These are phyloP conservation scores for Pagrus major DNA, from an alignment of 2,113 vertebrate species.

Conservation along the genomic window DNA sequence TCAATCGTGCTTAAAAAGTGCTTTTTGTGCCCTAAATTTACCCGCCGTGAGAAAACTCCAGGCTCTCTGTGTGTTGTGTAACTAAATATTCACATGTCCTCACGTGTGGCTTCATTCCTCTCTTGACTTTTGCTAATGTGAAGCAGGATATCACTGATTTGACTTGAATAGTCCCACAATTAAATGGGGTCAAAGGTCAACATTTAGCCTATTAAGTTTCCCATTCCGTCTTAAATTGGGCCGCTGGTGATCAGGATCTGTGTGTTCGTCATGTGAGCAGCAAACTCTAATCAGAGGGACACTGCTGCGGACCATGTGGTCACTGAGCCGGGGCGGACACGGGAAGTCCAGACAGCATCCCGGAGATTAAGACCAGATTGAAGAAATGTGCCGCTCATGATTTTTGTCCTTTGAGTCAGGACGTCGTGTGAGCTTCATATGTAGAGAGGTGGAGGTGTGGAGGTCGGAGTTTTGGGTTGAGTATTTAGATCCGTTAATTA, in stretches of 20 bases:
- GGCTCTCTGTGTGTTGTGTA: background rate
- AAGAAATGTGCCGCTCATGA: background rate
- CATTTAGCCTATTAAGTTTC: too few species aligned
- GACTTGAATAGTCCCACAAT: too few species aligned
- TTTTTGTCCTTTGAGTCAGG: too few species aligned
- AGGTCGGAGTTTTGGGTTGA: too few species aligned
- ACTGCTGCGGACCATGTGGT: background rate
- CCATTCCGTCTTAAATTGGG: background rate
- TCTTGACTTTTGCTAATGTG: background rate
- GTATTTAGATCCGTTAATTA: too few species aligned
- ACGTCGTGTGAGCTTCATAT: too few species aligned
- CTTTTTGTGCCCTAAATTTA: background rate
- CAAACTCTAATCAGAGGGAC: conserved; percentile 22
- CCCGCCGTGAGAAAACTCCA: background rate
- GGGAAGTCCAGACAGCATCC: background rate
- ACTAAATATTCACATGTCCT: background rate
- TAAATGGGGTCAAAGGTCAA: background rate
- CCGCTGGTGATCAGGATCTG: background rate
- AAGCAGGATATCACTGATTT: background rate
- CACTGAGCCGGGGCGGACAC: background rate
- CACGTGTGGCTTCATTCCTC: conserved; percentile 26
- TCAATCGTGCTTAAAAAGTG: background rate
- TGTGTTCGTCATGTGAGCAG: background rate
- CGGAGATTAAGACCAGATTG: too few species aligned
- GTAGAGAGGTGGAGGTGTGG: too few species aligned